Conservation (phyloP, 1,140 invertebrate species). For the Babylonia areolata region DNA sequence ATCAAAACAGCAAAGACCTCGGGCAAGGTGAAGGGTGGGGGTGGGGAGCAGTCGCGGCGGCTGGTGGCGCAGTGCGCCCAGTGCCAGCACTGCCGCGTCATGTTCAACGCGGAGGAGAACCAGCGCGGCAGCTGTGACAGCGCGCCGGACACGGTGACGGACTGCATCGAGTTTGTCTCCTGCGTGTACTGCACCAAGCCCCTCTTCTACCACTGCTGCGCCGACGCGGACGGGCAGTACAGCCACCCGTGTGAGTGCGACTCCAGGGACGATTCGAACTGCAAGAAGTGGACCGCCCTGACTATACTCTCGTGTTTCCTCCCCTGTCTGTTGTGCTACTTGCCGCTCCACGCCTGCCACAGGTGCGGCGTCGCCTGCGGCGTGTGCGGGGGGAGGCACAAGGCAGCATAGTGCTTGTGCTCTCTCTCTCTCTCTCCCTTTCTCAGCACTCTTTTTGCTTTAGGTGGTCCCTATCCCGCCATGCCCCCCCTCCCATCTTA, state of each 20-base stretch:
- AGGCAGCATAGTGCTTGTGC: conserved; percentile 77
- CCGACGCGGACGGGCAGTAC: conserved; percentile 82
- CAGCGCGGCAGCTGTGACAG: conserved; percentile 89
- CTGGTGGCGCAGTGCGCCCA: conserved; percentile 59
- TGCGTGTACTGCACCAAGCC: conserved; percentile 88
- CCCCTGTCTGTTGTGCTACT: conserved; percentile 95
- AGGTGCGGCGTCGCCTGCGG: conserved; percentile 86
- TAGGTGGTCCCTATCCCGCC: neutral
- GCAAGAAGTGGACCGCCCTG: conserved; percentile 86
- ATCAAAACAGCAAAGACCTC: conserved; percentile 55
- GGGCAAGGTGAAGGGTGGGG: conserved; percentile 26
- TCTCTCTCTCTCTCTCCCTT: neutral
- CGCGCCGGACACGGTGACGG: conserved; percentile 88
- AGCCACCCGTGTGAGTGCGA: conserved; percentile 76
- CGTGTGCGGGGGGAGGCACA: conserved; percentile 89
- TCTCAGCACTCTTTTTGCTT: no score
- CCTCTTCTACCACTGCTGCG: conserved; percentile 94
- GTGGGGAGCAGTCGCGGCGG: conserved; percentile 38
- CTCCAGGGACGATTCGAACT: conserved; percentile 72
- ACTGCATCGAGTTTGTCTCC: conserved; percentile 87
- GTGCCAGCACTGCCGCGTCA: conserved; percentile 77
- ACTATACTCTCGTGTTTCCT: conserved; percentile 90
- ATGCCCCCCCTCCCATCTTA: neutral
- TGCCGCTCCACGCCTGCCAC: conserved; percentile 89
- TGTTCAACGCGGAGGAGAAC: conserved; percentile 85